Conservation (phyloP, 1,140 invertebrate species). For the Lepidurus packardi region DNA sequence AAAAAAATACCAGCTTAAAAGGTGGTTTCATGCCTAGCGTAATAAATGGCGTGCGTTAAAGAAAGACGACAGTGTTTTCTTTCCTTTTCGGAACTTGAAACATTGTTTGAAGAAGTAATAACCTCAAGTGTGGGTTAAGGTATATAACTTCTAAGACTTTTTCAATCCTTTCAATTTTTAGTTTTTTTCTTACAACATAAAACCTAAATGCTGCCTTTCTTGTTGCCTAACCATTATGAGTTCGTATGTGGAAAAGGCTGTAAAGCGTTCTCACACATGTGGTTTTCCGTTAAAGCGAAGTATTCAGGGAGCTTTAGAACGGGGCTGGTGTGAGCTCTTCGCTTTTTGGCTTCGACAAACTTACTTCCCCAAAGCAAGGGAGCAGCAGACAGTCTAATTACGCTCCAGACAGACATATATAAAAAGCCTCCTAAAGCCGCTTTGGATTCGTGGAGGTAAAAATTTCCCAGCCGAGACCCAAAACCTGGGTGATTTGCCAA, state of each 20-base stretch:
- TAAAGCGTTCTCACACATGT: slow-evolving; percentile 9
- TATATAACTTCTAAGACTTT: neutral
- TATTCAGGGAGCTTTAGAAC: neutral
- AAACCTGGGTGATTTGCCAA: neutral
- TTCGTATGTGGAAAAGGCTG: neutral
- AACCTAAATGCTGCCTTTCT: neutral
- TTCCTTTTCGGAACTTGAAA: neutral
- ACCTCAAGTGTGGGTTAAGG: neutral
- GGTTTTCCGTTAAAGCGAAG: neutral
- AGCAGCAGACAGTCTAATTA: slow-evolving; percentile 21
- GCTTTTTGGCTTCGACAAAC: neutral
- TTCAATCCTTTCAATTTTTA: neutral
- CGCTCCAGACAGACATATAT: neutral
- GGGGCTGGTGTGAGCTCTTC: neutral
- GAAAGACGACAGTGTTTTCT: neutral
- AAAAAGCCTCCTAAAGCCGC: slow-evolving; percentile 7
- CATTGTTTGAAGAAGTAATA: neutral
- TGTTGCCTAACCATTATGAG: slow-evolving; percentile 2
- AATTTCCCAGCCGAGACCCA: neutral
- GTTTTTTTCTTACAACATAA: neutral
- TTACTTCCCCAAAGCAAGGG: neutral
- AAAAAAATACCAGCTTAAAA: neutral
- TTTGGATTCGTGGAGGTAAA: neutral
- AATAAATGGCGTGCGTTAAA: slow-evolving; percentile 4
- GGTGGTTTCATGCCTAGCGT: neutral